phyloP scores from a whole-genome alignment of 1,140 invertebrate species.

The Drosophila ficusphila region DNA sequence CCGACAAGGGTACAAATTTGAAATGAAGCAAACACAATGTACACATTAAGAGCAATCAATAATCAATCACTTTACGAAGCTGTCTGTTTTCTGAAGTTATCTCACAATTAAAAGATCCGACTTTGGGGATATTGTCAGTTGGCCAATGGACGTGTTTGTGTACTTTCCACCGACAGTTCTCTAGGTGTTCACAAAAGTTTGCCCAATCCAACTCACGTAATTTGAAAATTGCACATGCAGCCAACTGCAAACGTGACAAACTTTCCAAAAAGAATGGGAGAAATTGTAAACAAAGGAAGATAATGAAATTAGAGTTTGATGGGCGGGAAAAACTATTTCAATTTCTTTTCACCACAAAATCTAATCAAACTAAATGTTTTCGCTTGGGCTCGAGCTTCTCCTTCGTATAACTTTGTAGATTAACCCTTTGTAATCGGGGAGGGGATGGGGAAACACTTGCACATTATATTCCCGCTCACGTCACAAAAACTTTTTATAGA shows the following conservation, averaged over 20 bases:
- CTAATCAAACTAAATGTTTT: neutral
- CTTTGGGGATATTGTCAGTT: neutral
- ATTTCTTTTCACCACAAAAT: neutral
- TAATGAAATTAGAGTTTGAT: conserved; percentile 5
- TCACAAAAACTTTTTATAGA: conserved; percentile 36
- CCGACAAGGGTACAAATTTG: neutral
- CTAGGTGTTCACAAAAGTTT: conserved; percentile 2
- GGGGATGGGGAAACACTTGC: neutral
- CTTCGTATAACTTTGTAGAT: no score
- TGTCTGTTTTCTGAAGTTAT: neutral
- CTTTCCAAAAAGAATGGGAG: neutral
- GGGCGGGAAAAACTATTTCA: neutral
- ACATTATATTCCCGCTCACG: conserved; percentile 16
- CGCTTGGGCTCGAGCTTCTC: neutral
- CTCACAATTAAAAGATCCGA: neutral
- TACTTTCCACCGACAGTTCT: neutral
- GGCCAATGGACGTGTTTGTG: neutral
- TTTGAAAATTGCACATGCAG: conserved; percentile 46
- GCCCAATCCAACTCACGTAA: conserved; percentile 25
- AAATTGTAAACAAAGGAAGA: conserved; percentile 27
- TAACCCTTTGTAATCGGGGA: neutral
- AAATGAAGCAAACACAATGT: neutral
- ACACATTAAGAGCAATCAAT: neutral
- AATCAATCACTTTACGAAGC: neutral
- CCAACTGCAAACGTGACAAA: conserved; percentile 30